Percentiles rank a stretch among this genome's conserved stretches.
These are phyloP conservation scores for Caenorhabditis parvicauda DNA, from an alignment of 2,888 invertebrate genomes.

Conservation along the genomic window DNA sequence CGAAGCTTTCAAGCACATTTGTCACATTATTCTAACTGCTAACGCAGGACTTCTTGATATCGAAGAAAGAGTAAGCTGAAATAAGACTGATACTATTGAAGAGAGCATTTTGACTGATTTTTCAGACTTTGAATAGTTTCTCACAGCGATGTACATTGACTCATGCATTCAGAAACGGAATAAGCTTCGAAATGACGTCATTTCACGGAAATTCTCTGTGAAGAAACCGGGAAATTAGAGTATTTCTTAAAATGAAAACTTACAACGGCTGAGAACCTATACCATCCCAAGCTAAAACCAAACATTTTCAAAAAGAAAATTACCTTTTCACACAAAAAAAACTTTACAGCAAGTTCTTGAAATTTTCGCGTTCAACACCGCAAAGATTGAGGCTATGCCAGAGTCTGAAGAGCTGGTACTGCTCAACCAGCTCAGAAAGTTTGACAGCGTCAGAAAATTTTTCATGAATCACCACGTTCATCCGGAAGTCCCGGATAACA, in stretches of 20 bases:
- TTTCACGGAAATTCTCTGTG: too few species aligned
- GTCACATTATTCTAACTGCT: slow-evolving; percentile 11
- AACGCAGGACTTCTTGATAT: slow-evolving; percentile 1
- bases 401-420: slow-evolving; percentile 22
- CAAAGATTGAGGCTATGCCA: slow-evolving; percentile 25
- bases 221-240: too few species aligned
- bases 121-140: slow-evolving; percentile 5
- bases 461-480: slow-evolving; percentile 9
- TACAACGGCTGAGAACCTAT: too few species aligned
- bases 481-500: slow-evolving; percentile 27
- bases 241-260: too few species aligned
- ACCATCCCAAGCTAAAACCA: too few species aligned
- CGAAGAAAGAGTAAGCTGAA: slow-evolving; percentile 9
- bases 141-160: too few species aligned
- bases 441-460: slow-evolving; percentile 15
- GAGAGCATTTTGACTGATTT: background rate
- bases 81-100: background rate
- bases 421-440: slow-evolving; percentile 14
- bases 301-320: too few species aligned
- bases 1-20: slow-evolving; percentile 24
- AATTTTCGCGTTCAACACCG: slow-evolving; percentile 16
- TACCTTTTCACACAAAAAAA: too few species aligned
- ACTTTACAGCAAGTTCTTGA: slow-evolving; percentile 4
- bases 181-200: too few species aligned
- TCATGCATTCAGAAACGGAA: too few species aligned